Percentiles rank a stretch among this genome's conserved stretches.
Evolutionary conservation across 2,113 vertebrate species (phyloP).

Genomic region (Cinclus cinclus): DNA sequence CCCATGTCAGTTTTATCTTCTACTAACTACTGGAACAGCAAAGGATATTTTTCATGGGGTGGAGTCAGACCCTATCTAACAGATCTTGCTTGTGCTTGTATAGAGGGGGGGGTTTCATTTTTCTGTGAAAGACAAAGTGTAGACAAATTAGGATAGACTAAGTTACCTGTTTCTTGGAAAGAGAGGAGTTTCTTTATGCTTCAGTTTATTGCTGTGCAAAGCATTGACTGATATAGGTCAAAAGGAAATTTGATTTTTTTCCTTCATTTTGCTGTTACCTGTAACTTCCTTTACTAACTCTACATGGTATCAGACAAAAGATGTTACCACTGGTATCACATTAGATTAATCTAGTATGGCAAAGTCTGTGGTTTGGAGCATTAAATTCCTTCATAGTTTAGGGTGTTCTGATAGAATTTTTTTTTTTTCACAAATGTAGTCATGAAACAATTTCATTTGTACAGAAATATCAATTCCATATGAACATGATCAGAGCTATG

Average conservation of each 20-base stretch:
- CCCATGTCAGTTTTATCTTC: neutral
- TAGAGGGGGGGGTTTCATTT: neutral
- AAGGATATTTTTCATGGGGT: neutral
- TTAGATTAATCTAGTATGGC: neutral
- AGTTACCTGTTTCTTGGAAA: neutral
- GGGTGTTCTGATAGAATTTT: neutral
- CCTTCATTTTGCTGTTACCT: neutral
- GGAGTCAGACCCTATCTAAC: neutral
- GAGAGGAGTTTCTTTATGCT: neutral
- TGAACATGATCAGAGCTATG: neutral
- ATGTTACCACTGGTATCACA: neutral
- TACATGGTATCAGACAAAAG: neutral
- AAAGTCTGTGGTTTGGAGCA: neutral
- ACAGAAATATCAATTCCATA: neutral
- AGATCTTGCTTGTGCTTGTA: neutral
- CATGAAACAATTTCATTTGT: neutral
- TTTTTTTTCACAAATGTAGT: neutral
- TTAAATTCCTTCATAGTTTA: neutral
- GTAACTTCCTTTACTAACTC: neutral
- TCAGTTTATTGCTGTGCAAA: neutral
- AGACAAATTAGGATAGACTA: neutral
- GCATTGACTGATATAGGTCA: neutral
- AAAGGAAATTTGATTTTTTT: neutral
- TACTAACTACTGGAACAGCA: neutral
- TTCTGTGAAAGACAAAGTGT: neutral